Evolutionary conservation across 2,888 invertebrate genomes (phyloP), one percentile per base, ranked within the genome.

Genomic region (Listrodromus nycthemerus): DNA sequence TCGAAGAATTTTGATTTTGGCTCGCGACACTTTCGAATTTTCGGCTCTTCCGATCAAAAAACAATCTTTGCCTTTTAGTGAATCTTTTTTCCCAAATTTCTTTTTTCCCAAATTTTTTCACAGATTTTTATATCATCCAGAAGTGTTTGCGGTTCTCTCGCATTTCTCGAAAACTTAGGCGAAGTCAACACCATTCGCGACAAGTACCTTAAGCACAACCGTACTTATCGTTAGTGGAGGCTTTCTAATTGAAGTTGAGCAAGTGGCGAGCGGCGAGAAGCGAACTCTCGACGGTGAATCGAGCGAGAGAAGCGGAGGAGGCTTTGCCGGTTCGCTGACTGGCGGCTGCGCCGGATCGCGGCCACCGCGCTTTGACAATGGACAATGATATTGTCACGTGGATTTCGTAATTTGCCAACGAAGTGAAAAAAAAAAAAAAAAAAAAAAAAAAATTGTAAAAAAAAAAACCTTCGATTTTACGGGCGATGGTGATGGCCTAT

Each of bases 231-330:
- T 85, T 87, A 85, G 83, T 85, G 74, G 76, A 70, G 55, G 82
- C 76, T 84, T 84, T 84, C 86, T 86, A 87, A 87, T 87, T 86
- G 83, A 82, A 85, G 83, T 83, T 81, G 82, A 71, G 83, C 81
- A 83, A 80, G 63, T 63, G 30, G 52, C 78, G 52, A 74, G 73
- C 50, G 48, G 48, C 8, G 21, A 5, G 21, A 52, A 21, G 19
- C 0, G 52, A 37, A 5, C 37, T 37, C 33, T 2, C 6, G 5
- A 1, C 19, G 6, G 52, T 0, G 52, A 8, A 19, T 8, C 5
- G 52, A 55, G 24, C 5, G 77, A 33, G 33, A 33, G 82, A 71
- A 82, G 86, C 71, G 74, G 78, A 84, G 73, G 75, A 63, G 19
- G 58, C 21, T 21, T 74, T 69, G 76, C 67, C 55, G 81, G 65